phyloP scores from a whole-genome alignment of 2,113 vertebrate species.

The Pseudopodoces humilis region DNA sequence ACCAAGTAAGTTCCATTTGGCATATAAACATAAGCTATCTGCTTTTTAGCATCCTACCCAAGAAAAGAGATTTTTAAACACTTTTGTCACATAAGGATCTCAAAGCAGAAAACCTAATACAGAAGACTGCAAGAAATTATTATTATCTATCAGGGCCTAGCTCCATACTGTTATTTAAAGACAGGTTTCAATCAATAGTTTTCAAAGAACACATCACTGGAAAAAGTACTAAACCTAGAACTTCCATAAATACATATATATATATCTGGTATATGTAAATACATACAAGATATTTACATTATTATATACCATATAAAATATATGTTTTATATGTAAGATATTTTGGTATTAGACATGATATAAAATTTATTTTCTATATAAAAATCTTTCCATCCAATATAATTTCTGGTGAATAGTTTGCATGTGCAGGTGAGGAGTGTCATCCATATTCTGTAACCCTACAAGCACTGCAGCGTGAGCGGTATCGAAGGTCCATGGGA shows the following conservation, averaged over 20 bases:
- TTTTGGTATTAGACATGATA: background rate
- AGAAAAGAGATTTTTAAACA: background rate
- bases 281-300: background rate
- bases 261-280: background rate
- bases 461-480: background rate
- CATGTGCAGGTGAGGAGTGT: background rate
- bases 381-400: background rate
- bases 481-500: fast-evolving
- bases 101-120: background rate
- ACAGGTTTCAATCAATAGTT: background rate
- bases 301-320: background rate
- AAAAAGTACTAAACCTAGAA: background rate
- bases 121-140: background rate
- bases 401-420: background rate
- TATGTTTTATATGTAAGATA: background rate
- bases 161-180: background rate
- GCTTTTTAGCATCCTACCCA: background rate
- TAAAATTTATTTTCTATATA: background rate
- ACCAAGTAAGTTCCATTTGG: background rate
- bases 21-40: background rate
- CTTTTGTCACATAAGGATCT: background rate
- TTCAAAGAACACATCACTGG: background rate
- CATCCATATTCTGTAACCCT: background rate
- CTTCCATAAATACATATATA: background rate
- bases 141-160: background rate